Base-by-base conservation (phyloP, 2,888 invertebrate species). In the Drosophila multiciliata region DNA sequence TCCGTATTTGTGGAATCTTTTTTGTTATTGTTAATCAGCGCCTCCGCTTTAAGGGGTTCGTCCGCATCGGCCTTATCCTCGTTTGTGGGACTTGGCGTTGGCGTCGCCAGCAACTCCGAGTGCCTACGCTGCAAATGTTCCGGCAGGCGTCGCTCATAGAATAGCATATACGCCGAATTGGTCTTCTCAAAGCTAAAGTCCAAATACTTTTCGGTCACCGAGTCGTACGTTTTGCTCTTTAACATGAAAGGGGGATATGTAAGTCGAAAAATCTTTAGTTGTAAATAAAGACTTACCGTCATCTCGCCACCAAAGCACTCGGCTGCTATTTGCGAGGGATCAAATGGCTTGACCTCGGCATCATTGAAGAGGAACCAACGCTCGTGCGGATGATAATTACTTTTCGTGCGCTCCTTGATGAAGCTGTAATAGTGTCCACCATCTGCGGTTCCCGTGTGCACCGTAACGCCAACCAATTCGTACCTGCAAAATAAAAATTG, bases 261-360 rank as follows among this genome's bases (percentile, higher is more conserved):
- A 5, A n/a, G 50, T 32, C n/a, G 12, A 55, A n/a, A n/a, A 38
- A n/a, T 12, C 55, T n/a, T 29, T 5, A 33, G 3, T 38, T 4
- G 7, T 26, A n/a, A 9, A 23, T 17, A 0, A 52, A 35, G 7
- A 23, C 84, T 93, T 92, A 97, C 97, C 62, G 98, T 98, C 97
- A 98, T 98, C 94, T 99, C 99, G 7, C 99, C 99, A 4, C 99
- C 99, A 93, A 99, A 99, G 93, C 99, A 99, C 93, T 99, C 99
- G 0, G 97, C 96, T 1, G 98, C 98, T 68, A 99, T 96, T 93
- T 98, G 98, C 87, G 97, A 97, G 0, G 98, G 97, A 94, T 99
- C 99, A 92, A 99, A 99, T 0, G 97, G 97, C 93, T 98, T 98
- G 1, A 98, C 98, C 93, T 98, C 98, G 0, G 98, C 98, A 92